A percentile compares a stretch with the other conserved stretches of the same genome.
Evolutionary conservation across 2,113 vertebrate species (phyloP).

Genomic region (Sitta europaea): DNA sequence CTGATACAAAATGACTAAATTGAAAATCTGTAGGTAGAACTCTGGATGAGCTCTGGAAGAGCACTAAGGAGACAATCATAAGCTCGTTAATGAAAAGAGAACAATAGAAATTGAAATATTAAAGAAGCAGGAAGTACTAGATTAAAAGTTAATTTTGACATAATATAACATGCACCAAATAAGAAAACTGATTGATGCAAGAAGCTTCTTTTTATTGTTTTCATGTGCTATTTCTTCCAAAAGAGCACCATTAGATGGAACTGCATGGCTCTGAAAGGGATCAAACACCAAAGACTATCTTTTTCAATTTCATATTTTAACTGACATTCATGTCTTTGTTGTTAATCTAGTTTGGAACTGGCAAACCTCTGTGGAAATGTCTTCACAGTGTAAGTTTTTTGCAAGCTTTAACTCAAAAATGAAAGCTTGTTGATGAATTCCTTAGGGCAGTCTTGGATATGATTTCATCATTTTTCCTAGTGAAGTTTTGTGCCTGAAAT

Average conservation of each 20-base stretch:
- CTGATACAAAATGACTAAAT: constrained; percentile 49
- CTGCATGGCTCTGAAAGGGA: background rate
- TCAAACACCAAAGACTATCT: background rate
- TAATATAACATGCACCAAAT: background rate
- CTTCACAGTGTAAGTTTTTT: background rate
- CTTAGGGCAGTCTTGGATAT: background rate
- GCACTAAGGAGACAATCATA: background rate
- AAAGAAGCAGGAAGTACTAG: background rate
- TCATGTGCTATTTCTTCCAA: background rate
- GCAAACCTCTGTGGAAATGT: background rate
- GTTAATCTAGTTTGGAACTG: background rate
- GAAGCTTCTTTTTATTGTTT: background rate
- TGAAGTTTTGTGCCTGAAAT: background rate
- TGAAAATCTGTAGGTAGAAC: constrained; percentile 42
- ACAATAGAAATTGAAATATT: constrained; percentile 22
- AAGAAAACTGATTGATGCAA: constrained; percentile 3
- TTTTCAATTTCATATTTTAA: background rate
- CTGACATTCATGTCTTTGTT: background rate
- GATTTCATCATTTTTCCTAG: background rate
- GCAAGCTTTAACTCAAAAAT: background rate
- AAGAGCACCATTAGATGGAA: background rate
- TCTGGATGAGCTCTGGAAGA: constrained; percentile 48
- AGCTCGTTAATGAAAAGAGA: constrained; percentile 33
- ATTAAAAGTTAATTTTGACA: constrained; percentile 24
- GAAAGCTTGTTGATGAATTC: background rate